A percentile compares a stretch with the other conserved stretches of the same genome.
These are phyloP conservation scores for Frankliniella intonsa DNA, from an alignment of 2,888 invertebrate genomes.

Conservation along the genomic window DNA sequence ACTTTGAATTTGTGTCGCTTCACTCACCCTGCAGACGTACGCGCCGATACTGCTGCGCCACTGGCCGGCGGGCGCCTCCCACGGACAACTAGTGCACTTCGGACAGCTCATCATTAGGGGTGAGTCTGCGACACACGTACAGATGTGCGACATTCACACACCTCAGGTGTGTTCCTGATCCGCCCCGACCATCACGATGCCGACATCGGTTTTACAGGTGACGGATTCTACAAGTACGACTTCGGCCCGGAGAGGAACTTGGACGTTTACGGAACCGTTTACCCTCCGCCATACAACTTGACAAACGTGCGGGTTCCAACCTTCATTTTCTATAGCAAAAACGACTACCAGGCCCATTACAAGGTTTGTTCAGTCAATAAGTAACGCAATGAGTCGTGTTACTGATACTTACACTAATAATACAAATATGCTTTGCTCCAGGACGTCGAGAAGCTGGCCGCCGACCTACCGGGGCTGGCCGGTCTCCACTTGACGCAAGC, in stretches of 20 bases:
- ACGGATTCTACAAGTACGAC: background rate
- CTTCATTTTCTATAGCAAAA: background rate
- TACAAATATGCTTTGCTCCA: background rate
- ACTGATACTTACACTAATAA: too few relatives aligned
- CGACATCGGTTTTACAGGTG: background rate
- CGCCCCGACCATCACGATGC: too few relatives aligned
- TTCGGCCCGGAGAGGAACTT: background rate
- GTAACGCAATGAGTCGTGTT: too few relatives aligned
- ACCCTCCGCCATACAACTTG: background rate
- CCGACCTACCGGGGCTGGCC: background rate
- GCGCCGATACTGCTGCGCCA: background rate
- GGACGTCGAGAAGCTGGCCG: background rate
- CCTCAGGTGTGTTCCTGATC: background rate
- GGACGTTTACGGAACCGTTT: background rate
- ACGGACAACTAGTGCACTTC: background rate
- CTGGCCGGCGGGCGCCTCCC: background rate
- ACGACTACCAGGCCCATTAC: constrained; percentile 14
- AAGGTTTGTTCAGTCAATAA: background rate
- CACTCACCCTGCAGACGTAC: background rate
- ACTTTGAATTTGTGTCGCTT: background rate
- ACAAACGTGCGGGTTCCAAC: background rate
- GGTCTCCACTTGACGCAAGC: background rate
- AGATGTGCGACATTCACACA: background rate
- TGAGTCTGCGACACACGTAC: background rate
- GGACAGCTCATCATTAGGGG: background rate